These are phyloP conservation scores for Leucoraja ocellata DNA, from an alignment of 2,797 vertebrate genomes.

Conservation along the genomic window DNA sequence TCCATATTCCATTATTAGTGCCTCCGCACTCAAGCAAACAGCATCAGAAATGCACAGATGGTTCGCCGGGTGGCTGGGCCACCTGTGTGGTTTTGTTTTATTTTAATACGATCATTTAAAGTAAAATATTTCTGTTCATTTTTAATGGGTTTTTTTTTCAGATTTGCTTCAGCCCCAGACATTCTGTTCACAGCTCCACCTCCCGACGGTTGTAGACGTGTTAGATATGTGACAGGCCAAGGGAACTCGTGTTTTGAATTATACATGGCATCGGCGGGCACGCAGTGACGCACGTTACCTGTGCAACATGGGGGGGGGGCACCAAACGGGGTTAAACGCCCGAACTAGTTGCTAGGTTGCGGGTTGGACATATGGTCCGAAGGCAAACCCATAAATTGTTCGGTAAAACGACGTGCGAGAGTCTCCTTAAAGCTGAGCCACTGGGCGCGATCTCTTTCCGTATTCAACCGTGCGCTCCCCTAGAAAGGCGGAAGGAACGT, in stretches of 20 bases:
- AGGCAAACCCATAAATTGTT: not conserved
- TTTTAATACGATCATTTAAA: not conserved
- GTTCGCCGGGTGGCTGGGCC: not conserved
- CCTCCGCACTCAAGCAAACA: not conserved
- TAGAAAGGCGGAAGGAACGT: conserved; percentile 14
- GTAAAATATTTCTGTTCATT: not conserved
- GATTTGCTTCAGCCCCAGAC: not conserved
- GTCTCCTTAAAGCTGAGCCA: conserved; percentile 45
- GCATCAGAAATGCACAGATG: not conserved
- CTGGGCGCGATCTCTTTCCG: not conserved
- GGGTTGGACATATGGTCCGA: not conserved
- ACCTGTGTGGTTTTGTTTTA: not conserved
- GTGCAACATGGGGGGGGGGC: no score
- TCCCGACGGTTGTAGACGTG: not conserved
- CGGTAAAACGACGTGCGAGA: not conserved
- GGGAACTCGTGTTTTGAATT: not conserved
- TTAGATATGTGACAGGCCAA: not conserved
- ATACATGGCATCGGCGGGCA: not conserved
- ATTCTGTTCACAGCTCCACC: not conserved
- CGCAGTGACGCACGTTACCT: no score
- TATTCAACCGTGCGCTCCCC: not conserved
- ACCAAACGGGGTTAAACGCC: not conserved
- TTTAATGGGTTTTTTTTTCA: not conserved
- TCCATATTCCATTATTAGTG: not conserved
- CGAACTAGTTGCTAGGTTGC: not conserved